Conservation (phyloP, 2,797 vertebrate genomes). For the Neopelma chrysocephalum region DNA sequence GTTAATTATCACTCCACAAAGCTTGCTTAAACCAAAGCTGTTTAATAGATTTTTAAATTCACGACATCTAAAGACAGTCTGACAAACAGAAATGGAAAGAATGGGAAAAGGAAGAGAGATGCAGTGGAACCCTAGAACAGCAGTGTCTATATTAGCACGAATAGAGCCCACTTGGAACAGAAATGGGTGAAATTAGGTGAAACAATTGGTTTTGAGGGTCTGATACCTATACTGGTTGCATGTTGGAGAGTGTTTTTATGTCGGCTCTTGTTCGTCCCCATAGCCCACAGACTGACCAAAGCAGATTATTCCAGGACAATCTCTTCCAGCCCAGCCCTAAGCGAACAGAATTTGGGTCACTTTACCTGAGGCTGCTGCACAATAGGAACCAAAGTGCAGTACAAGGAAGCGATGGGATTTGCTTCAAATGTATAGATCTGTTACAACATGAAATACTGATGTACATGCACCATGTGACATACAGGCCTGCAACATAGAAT, state of each 20-base stretch:
- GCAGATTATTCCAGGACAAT: not conserved
- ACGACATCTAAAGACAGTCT: not conserved
- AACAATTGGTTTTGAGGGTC: not conserved
- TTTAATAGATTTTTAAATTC: not conserved
- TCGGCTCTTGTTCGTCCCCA: not conserved
- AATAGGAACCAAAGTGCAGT: fast-evolving
- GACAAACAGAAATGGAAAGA: not conserved
- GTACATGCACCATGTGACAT: not conserved
- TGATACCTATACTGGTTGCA: not conserved
- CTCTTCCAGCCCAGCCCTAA: not conserved
- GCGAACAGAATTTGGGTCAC: not conserved
- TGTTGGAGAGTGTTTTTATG: not conserved
- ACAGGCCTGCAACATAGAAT: not conserved
- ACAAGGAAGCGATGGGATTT: not conserved
- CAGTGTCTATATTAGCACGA: not conserved
- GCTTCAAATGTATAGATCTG: not conserved
- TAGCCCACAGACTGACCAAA: not conserved
- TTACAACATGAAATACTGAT: not conserved
- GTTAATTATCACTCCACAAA: not conserved
- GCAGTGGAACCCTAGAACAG: not conserved
- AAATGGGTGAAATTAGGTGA: not conserved
- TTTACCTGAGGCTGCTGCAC: not conserved
- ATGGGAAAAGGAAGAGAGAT: not conserved
- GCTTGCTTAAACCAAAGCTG: not conserved
- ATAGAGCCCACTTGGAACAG: not conserved